Evolutionary conservation across 2,888 invertebrate species (phyloP).

Genomic region (Cosmia trapezina): DNA sequence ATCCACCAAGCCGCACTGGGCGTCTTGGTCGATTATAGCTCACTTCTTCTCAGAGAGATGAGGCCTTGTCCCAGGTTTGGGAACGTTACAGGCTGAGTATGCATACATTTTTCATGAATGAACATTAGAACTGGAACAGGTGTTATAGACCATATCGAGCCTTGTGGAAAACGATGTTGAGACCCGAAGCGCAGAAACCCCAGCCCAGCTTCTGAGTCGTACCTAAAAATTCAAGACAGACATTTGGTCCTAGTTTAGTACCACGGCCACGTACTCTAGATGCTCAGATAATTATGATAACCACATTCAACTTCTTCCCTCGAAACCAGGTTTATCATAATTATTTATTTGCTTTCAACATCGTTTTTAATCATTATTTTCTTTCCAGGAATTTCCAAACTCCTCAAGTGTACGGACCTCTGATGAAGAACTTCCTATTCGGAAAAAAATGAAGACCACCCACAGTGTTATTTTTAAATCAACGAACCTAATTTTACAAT

Average conservation of each 20-base stretch:
- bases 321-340: background rate
- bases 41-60: too few relatives aligned
- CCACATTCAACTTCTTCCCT: background rate
- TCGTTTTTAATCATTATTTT: background rate
- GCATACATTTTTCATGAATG: too few relatives aligned
- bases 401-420: conserved; percentile 28
- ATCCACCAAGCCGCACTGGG: too few relatives aligned
- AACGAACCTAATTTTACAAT: conserved; percentile 1
- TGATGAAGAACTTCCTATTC: conserved; percentile 32
- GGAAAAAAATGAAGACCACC: conserved; percentile 27
- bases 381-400: conserved; percentile 31
- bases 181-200: background rate
- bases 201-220: too few relatives aligned
- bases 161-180: background rate
- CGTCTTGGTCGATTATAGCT: too few relatives aligned
- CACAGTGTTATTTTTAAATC: background rate
- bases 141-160: background rate
- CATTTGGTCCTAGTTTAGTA: too few relatives aligned
- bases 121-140: too few relatives aligned
- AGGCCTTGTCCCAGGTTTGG: too few relatives aligned
- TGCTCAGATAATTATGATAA: background rate
- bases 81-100: too few relatives aligned
- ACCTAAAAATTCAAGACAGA: too few relatives aligned
- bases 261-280: too few relatives aligned
- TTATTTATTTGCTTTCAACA: background rate